These are phyloP conservation scores for Eurystomus glaucurus DNA, from an alignment of 2,797 vertebrate genomes.

Conservation along the genomic window DNA sequence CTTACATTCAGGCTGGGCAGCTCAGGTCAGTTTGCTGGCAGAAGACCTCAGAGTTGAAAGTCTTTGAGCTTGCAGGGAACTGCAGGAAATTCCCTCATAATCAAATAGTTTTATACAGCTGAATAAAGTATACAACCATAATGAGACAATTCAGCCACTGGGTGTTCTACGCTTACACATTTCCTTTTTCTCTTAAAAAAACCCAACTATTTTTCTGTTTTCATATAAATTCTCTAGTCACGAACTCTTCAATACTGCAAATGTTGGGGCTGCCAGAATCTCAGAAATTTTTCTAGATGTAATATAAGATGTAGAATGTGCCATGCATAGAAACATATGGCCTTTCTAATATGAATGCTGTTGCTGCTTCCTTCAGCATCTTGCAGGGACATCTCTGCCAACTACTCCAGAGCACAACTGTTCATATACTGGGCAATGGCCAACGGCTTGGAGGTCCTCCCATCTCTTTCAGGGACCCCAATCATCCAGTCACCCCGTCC, in stretches of 20 bases:
- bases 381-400: background rate
- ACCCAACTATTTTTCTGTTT: background rate
- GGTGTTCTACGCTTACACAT: background rate
- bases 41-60: background rate
- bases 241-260: background rate
- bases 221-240: background rate
- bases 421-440: background rate
- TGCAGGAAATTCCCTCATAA: background rate
- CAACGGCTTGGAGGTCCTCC: rapidly evolving
- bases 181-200: background rate
- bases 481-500: background rate
- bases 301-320: background rate
- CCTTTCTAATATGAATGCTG: slow-evolving; percentile 12
- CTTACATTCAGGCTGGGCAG: background rate
- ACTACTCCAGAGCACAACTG: background rate
- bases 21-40: background rate
- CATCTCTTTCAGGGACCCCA: background rate
- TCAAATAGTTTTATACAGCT: background rate
- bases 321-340: background rate
- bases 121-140: background rate
- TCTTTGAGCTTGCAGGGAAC: background rate
- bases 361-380: background rate
- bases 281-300: background rate
- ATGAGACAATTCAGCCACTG: background rate
- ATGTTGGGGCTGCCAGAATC: background rate